Evolutionary conservation across 2,113 vertebrate genomes (phyloP).

Genomic region (Heterotilapia buettikoferi): DNA sequence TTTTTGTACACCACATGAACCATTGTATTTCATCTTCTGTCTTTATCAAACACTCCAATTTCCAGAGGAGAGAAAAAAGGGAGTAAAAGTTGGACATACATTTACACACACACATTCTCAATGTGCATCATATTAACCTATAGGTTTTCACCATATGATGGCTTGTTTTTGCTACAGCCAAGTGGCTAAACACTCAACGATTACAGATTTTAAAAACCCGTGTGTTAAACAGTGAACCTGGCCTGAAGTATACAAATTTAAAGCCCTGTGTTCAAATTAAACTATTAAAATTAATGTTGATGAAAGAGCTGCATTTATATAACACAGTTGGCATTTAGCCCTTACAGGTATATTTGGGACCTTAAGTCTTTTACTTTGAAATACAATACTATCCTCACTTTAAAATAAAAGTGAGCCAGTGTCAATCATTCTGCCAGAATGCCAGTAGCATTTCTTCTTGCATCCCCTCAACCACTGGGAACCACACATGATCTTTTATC

Average conservation of each 20-base stretch:
- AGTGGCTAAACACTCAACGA: background rate
- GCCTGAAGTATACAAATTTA: background rate
- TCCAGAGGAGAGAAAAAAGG: background rate
- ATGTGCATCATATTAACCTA: background rate
- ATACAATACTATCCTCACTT: background rate
- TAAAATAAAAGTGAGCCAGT: background rate
- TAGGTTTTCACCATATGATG: background rate
- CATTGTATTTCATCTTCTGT: background rate
- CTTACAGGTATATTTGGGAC: too few relatives aligned
- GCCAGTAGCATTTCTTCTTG: background rate
- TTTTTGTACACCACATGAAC: background rate
- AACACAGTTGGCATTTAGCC: background rate
- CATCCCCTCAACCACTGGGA: background rate
- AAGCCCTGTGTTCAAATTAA: background rate
- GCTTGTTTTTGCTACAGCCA: background rate
- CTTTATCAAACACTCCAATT: background rate
- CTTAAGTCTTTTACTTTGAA: background rate
- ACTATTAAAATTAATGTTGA: background rate
- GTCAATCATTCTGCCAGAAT: background rate
- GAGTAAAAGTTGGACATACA: background rate
- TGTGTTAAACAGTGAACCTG: background rate
- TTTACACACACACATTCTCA: background rate
- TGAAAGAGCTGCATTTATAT: background rate
- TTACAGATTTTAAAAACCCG: background rate
- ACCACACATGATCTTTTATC: background rate